Evolutionary conservation across 2,888 invertebrate species (phyloP).

Genomic region (Macroteleia sp.): DNA sequence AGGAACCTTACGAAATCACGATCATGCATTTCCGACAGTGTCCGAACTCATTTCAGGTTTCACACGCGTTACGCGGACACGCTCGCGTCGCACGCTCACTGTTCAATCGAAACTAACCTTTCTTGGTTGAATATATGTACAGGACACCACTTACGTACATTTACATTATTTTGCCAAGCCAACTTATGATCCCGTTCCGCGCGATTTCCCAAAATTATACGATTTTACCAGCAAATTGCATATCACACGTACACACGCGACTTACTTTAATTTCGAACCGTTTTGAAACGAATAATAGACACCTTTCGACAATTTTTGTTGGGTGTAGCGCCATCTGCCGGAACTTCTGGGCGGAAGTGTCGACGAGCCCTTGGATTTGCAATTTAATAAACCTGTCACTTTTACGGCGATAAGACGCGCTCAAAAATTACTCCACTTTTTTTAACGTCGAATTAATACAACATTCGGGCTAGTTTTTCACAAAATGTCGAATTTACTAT

Average conservation of each 20-base stretch:
- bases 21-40: background rate
- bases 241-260: constrained; percentile 18
- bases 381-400: too few relatives aligned
- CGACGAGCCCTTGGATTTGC: background rate
- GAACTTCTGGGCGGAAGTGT: constrained; percentile 30
- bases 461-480: background rate
- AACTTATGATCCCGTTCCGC: background rate
- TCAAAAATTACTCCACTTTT: background rate
- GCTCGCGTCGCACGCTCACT: constrained; percentile 14
- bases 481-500: background rate
- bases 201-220: background rate
- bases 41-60: background rate
- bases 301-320: constrained; percentile 53
- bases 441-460: background rate
- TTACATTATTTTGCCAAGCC: constrained; percentile 42
- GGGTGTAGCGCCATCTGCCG: constrained; percentile 67
- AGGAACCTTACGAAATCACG: too few relatives aligned
- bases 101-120: constrained; percentile 71
- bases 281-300: constrained; percentile 57
- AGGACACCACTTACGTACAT: constrained; percentile 75
- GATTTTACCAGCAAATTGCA: background rate
- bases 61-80: constrained; percentile 9
- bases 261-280: constrained; percentile 38
- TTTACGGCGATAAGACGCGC: too few relatives aligned
- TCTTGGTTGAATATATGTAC: constrained; percentile 73